Base-by-base conservation (phyloP, 2,888 invertebrate genomes). In the Diploptera punctata region DNA sequence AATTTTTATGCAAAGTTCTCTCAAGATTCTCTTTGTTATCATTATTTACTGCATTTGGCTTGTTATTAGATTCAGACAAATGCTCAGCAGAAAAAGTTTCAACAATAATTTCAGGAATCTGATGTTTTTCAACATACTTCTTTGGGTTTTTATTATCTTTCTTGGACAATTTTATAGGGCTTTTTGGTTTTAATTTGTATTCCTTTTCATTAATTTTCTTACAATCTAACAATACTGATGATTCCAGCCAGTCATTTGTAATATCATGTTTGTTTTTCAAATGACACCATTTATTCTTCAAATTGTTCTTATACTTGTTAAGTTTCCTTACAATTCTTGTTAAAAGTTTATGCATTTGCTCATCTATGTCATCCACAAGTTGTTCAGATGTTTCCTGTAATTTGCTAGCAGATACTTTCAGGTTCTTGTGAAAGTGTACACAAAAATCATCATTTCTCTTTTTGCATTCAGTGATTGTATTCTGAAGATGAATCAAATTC, bases 221-320 rank as follows among this genome's bases (percentile, higher is more conserved):
- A 65, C 65, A 65, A 1, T 65, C 65, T 18, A 65, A 26, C n/a
- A 65, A 65, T 43, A 65, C 18, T 65, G 24, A n/a, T n/a, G 13
- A 18, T 4, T 44, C 33, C 13, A 65, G 44, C 65, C 65, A 65
- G 38, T 24, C n/a, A 44, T 10, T 47, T 16, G 44, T 18, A 29
- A 3, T 26, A n/a, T 44, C 24, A 47, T 47, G 29, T 18, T 65
- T 26, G 9, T 65, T n/a, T 65, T 10, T 26, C 26, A 65, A n/a
- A 18, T 65, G 24, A n/a, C 65, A 65, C 65, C 65, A 65, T 21
- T 65, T 65, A 16, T 65, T 33, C 4, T 65, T 44, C 65, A 65
- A 29, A 3, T 65, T 65, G 24, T 47, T 29, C n/a, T 65, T 65
- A 26, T 26, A 44, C 47, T 65, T 65, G 26, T 47, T 44, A 24